A percentile compares a stretch with the other conserved stretches of the same genome.
Conservation (phyloP, 2,797 vertebrate genomes). For the Diplodus puntazzo region DNA sequence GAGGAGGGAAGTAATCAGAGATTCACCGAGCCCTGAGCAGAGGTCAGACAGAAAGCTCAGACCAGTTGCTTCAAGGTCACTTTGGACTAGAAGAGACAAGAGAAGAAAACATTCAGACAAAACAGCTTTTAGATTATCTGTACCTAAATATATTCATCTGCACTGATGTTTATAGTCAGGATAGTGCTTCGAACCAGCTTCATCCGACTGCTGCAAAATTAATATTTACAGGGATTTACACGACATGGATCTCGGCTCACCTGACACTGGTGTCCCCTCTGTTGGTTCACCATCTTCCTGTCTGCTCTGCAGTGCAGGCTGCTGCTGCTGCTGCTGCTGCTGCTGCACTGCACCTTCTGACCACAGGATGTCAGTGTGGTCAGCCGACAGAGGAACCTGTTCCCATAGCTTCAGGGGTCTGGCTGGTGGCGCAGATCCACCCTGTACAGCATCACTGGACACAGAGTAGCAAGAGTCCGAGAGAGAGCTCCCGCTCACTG, state of each 20-base stretch:
- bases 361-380: slow-evolving; percentile 84
- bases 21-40: slow-evolving; percentile 78
- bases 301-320: slow-evolving; percentile 54
- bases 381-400: slow-evolving; percentile 75
- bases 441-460: slow-evolving; percentile 84
- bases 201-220: neutral
- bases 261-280: slow-evolving; percentile 79
- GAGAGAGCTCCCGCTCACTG: slow-evolving; percentile 89
- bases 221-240: neutral
- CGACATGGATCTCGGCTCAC: slow-evolving; percentile 66
- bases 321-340: slow-evolving; percentile 65
- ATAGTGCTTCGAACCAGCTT: neutral
- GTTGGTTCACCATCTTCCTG: slow-evolving; percentile 56
- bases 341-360: slow-evolving; percentile 75
- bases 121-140: neutral
- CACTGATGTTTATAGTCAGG: neutral
- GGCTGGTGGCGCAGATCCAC: slow-evolving; percentile 51
- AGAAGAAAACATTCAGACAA: slow-evolving; percentile 12
- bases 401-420: slow-evolving; percentile 78
- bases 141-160: neutral
- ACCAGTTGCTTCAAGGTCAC: slow-evolving; percentile 81
- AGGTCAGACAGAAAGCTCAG: slow-evolving; percentile 83
- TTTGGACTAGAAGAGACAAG: slow-evolving; percentile 66
- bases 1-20: slow-evolving; percentile 71
- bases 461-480: slow-evolving; percentile 90